Conservation (phyloP, 1,140 invertebrate species). For the Drosophila kanapiae region DNA sequence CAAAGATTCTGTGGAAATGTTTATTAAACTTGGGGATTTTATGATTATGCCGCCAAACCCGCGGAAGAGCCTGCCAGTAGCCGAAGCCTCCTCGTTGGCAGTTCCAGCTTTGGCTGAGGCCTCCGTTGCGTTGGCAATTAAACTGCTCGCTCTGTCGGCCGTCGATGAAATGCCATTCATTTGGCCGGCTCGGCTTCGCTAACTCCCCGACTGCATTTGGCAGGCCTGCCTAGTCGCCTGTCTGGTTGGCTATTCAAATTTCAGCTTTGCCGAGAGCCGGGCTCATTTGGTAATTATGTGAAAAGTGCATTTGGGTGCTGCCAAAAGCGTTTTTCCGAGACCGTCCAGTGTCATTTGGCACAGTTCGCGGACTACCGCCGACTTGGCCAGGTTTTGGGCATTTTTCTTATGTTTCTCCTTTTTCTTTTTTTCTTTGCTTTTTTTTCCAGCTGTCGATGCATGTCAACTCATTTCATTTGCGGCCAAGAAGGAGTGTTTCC, state of each 20-base stretch:
- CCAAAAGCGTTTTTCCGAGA: constrained; percentile 64
- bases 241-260: constrained; percentile 74
- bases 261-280: constrained; percentile 62
- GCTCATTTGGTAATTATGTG: constrained; percentile 83
- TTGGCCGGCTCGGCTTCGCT: constrained; percentile 35
- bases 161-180: constrained; percentile 81
- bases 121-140: constrained; percentile 76
- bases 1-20: constrained; percentile 83
- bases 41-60: constrained; percentile 74
- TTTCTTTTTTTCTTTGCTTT: neutral
- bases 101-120: constrained; percentile 9
- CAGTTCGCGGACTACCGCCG: constrained; percentile 34
- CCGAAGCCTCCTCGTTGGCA: constrained; percentile 21
- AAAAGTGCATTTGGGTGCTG: constrained; percentile 75
- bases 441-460: constrained; percentile 68
- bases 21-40: constrained; percentile 81
- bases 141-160: constrained; percentile 67
- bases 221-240: constrained; percentile 38
- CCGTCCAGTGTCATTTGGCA: constrained; percentile 52
- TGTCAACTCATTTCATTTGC: constrained; percentile 77
- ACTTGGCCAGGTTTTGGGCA: constrained; percentile 25
- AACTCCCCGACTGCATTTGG: constrained; percentile 39
- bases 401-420: constrained; percentile 22
- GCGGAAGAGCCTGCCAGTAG: constrained; percentile 34
- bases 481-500: constrained; percentile 55